A percentile compares a stretch with the other conserved stretches of the same genome.
Evolutionary conservation across 1,140 invertebrate species (phyloP).

Genomic region (Anthonomus grandis): DNA sequence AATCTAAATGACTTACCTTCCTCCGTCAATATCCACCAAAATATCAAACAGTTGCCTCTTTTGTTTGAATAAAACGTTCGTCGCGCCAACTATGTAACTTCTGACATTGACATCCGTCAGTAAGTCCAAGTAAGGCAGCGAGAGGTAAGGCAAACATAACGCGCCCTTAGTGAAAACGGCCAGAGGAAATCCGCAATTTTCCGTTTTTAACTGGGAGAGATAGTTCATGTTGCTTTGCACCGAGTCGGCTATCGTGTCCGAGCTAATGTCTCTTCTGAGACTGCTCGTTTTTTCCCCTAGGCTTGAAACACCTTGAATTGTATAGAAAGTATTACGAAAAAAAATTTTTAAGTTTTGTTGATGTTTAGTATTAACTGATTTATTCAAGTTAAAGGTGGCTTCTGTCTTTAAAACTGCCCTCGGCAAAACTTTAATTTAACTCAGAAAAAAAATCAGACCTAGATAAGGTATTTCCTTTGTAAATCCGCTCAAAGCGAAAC

Average conservation of each 20-base stretch:
- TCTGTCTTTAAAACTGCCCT: too few species aligned
- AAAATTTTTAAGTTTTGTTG: background rate
- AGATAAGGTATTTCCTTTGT: too few species aligned
- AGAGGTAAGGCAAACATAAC: constrained; percentile 93
- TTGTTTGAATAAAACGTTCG: constrained; percentile 96
- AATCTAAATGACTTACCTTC: constrained; percentile 40
- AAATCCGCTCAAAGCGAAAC: too few species aligned
- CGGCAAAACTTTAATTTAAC: too few species aligned
- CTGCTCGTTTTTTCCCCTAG: constrained; percentile 51
- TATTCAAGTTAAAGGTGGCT: too few species aligned
- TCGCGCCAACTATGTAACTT: constrained; percentile 93
- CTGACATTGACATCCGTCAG: constrained; percentile 83
- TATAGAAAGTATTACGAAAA: background rate
- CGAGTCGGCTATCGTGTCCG: constrained; percentile 58
- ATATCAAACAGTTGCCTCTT: constrained; percentile 91
- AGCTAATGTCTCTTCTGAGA: constrained; percentile 59
- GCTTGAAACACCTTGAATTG: constrained; percentile 31
- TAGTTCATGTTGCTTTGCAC: constrained; percentile 52
- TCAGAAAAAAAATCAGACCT: too few species aligned
- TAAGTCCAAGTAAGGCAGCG: constrained; percentile 91
- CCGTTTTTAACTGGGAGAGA: constrained; percentile 61
- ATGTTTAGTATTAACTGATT: too few species aligned
- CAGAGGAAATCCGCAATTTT: constrained; percentile 83
- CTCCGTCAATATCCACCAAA: constrained; percentile 85
- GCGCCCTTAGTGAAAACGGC: constrained; percentile 89